Evolutionary conservation across 2,797 vertebrate genomes (phyloP).

Genomic region (Anguilla anguilla): DNA sequence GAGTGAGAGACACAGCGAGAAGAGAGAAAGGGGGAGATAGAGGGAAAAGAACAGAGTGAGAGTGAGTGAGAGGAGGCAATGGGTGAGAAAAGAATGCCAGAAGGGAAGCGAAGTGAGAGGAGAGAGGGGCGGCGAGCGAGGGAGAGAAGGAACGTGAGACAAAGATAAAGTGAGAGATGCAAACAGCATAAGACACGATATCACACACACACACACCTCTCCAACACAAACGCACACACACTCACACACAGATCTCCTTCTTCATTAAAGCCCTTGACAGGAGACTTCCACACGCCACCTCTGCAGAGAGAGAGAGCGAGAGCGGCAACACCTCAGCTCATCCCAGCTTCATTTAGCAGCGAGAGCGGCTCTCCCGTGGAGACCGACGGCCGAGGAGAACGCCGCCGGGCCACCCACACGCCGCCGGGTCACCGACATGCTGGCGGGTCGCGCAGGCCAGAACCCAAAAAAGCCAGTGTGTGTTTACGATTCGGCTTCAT

Average conservation of each 20-base stretch:
- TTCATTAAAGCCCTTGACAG: neutral
- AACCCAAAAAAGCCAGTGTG: neutral
- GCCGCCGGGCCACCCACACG: neutral
- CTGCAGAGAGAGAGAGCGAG: constrained; percentile 1
- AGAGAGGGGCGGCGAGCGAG: neutral
- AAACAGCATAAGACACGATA: neutral
- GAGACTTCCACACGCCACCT: neutral
- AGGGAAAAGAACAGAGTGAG: neutral
- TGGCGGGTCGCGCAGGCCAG: neutral
- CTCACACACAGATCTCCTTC: neutral
- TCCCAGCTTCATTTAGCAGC: neutral
- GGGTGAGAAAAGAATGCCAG: neutral
- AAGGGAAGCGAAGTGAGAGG: neutral
- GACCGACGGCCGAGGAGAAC: neutral
- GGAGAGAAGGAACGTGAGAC: neutral
- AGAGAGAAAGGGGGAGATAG: neutral
- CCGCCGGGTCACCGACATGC: neutral
- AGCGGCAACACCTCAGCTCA: neutral
- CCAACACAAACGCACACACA: constrained; percentile 11
- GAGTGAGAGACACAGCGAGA: neutral
- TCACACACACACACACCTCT: neutral
- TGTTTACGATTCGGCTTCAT: neutral
- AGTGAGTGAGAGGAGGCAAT: neutral
- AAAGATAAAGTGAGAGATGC: neutral
- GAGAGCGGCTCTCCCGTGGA: neutral